A percentile compares a stretch with the other conserved stretches of the same genome.
phyloP scores from a whole-genome alignment of 2,113 vertebrate species.

The Sitta europaea region DNA sequence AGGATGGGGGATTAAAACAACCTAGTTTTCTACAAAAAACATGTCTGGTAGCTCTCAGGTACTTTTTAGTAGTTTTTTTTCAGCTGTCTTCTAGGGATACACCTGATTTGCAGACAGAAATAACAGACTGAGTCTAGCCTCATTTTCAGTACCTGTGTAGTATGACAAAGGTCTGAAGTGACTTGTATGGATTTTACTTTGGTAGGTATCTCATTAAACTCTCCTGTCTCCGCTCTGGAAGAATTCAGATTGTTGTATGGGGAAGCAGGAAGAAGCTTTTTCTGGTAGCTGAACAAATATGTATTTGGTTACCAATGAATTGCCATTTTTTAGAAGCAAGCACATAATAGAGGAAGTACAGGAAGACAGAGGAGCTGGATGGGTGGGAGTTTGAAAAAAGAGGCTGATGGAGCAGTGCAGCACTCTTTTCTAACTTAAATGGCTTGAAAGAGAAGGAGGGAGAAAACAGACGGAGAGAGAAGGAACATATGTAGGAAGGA shows the following conservation, averaged over 20 bases:
- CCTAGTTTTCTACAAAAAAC: background rate
- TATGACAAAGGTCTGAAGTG: background rate
- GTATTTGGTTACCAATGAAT: background rate
- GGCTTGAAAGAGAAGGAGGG: constrained; percentile 5
- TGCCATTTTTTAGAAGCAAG: background rate
- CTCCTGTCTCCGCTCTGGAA: background rate
- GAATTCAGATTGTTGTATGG: background rate
- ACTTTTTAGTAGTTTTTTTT: background rate
- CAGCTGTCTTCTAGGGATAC: background rate
- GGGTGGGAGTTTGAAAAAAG: constrained; percentile 40
- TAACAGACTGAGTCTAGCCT: background rate
- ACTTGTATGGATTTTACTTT: background rate
- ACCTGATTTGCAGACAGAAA: background rate
- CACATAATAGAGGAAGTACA: background rate
- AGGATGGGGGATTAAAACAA: background rate
- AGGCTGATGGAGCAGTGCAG: background rate
- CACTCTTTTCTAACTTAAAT: background rate
- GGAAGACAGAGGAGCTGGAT: background rate
- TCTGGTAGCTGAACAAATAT: background rate
- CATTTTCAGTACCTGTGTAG: background rate
- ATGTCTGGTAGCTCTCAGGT: background rate
- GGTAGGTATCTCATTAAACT: background rate
- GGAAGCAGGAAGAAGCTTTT: background rate
- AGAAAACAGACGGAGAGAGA: constrained; percentile 24
- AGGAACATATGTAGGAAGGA: constrained; percentile 47